Evolutionary conservation across 64 coral and sea anemone species (phyloP).

Genomic region (Pocillopora damicornis): DNA sequence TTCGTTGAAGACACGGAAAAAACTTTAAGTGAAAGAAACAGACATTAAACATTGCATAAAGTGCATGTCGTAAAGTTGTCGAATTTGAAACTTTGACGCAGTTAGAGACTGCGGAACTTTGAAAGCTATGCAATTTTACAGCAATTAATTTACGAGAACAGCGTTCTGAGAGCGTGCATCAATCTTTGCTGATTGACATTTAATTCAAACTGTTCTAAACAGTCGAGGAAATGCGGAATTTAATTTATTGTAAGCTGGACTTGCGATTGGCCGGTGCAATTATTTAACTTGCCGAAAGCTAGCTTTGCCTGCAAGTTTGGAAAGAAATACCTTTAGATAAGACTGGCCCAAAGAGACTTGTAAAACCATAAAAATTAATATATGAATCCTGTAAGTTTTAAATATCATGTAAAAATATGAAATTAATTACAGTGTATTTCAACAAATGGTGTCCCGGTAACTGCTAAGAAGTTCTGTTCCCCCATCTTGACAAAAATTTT

Average conservation of each 20-base stretch:
- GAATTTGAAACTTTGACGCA: slow-evolving; percentile 24
- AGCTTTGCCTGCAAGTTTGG: slow-evolving; percentile 7
- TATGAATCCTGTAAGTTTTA: neutral
- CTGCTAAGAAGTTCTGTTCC: too few relatives aligned
- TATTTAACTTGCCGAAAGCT: neutral
- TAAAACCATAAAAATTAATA: neutral
- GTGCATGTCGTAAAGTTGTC: neutral
- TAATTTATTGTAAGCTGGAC: neutral
- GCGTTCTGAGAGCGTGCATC: slow-evolving; percentile 22
- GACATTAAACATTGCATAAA: neutral
- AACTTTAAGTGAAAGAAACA: neutral
- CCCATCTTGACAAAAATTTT: too few relatives aligned
- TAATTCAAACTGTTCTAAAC: slow-evolving; percentile 19
- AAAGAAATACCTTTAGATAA: neutral
- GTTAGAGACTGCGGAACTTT: neutral
- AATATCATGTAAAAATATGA: too few relatives aligned
- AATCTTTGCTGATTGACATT: neutral
- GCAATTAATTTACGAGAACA: neutral
- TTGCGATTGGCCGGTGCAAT: neutral
- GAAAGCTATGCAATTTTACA: slow-evolving; percentile 14
- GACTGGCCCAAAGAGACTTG: neutral
- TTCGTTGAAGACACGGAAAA: slow-evolving; percentile 17
- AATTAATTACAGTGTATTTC: too few relatives aligned
- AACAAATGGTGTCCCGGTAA: too few relatives aligned
- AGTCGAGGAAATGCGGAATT: slow-evolving; percentile 9